Percentiles rank a stretch among this genome's conserved stretches.
Evolutionary conservation across 2,113 vertebrate genomes (phyloP).

Genomic region (Hippolais icterina): DNA sequence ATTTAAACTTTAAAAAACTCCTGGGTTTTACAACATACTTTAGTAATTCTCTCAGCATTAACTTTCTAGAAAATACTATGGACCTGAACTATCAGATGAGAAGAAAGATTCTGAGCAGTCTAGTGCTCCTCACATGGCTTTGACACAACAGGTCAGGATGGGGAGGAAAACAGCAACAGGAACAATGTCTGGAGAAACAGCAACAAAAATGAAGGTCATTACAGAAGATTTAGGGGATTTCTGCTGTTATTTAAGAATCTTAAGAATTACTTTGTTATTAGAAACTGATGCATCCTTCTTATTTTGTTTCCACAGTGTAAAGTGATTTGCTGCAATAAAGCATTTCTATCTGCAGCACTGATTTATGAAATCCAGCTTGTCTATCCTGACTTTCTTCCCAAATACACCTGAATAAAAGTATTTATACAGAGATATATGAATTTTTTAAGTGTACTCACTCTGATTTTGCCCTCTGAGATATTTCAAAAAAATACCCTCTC

Average conservation of each 20-base stretch:
- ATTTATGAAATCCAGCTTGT: neutral
- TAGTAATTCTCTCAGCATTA: neutral
- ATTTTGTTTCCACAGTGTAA: neutral
- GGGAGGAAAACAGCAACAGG: neutral
- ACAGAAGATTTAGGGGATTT: neutral
- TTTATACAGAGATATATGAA: rapidly evolving
- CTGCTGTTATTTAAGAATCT: neutral
- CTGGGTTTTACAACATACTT: neutral
- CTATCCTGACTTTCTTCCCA: neutral
- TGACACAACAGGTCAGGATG: neutral
- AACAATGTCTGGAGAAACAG: neutral
- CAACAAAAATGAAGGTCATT: neutral
- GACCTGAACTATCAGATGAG: neutral
- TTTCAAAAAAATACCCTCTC: neutral
- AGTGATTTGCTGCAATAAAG: neutral
- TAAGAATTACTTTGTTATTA: neutral
- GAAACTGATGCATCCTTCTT: neutral
- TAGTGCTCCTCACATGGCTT: neutral
- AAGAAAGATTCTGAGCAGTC: neutral
- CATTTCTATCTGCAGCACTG: neutral
- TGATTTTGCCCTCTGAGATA: neutral
- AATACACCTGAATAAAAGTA: neutral
- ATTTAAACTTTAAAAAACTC: neutral
- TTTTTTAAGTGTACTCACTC: neutral
- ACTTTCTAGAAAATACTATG: neutral